These are phyloP conservation scores for Bombus balteatus DNA, from an alignment of 1,140 invertebrate species.

Conservation along the genomic window DNA sequence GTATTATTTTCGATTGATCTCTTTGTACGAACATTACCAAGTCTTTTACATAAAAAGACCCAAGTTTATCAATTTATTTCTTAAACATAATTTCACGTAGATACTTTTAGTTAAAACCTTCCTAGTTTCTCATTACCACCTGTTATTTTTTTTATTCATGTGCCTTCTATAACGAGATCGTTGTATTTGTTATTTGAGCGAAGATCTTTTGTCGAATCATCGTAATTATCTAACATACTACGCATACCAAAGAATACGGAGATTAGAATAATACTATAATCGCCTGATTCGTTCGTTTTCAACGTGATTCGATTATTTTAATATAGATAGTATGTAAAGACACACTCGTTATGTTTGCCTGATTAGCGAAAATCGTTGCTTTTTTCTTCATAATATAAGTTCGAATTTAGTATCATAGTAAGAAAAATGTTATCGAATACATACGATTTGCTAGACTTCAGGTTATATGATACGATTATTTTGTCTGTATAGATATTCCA, in stretches of 20 bases:
- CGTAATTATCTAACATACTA: conserved; percentile 13
- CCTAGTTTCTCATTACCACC: background rate
- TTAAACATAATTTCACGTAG: background rate
- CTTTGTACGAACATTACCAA: background rate
- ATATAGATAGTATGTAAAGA: background rate
- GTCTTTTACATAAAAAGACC: background rate
- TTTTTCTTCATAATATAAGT: background rate
- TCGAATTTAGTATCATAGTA: background rate
- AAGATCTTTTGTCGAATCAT: background rate
- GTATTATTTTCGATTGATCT: conserved; percentile 2
- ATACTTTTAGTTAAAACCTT: background rate
- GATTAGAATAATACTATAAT: conserved; percentile 8
- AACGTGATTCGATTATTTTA: conserved; percentile 15
- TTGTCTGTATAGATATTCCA: background rate
- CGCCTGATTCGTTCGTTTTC: conserved; percentile 13
- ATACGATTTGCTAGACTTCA: background rate
- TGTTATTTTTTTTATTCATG: background rate
- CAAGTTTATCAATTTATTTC: background rate
- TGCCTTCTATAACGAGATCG: conserved; percentile 2
- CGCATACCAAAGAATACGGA: conserved; percentile 31
- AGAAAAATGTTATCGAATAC: background rate
- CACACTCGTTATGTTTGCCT: conserved; percentile 3
- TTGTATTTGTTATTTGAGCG: conserved; percentile 24
- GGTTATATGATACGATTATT: background rate
- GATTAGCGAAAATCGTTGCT: background rate